phyloP scores from a whole-genome alignment of 2,888 invertebrate species.

The Agrotis exclamationis region DNA sequence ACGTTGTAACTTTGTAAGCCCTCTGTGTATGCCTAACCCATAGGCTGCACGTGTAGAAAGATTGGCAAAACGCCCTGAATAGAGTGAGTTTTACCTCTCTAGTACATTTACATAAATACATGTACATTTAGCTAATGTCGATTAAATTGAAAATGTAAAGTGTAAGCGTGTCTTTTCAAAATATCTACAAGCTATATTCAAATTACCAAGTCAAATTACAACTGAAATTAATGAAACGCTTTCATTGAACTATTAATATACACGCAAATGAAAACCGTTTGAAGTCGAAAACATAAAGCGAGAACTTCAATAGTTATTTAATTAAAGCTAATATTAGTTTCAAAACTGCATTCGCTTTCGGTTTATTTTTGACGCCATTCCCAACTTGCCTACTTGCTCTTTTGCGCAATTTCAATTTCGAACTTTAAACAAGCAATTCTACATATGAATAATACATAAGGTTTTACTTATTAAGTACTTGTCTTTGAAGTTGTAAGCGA shows the following conservation, averaged over 20 bases:
- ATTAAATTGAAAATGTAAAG: conserved; percentile 21
- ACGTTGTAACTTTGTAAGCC: no score
- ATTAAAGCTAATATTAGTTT: conserved; percentile 5
- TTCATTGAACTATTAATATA: conserved; percentile 3
- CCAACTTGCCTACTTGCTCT: neutral
- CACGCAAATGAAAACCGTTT: conserved; percentile 16
- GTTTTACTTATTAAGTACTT: no score
- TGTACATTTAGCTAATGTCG: conserved; percentile 3
- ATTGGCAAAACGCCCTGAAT: no score
- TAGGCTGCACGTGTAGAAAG: no score
- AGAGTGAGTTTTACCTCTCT: no score
- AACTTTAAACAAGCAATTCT: no score
- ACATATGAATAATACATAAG: no score
- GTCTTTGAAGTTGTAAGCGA: no score
- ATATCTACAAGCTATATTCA: conserved; percentile 18
- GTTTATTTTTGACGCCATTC: neutral
- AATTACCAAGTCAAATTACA: conserved; percentile 31
- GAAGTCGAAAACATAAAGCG: neutral
- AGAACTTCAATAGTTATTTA: conserved; percentile 18
- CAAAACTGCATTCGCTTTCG: conserved; percentile 7
- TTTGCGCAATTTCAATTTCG: no score
- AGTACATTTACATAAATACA: no score
- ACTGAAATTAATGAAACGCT: conserved; percentile 34
- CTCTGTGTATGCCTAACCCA: no score
- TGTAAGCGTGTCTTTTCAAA: conserved; percentile 11